Conservation (phyloP, 2,797 vertebrate genomes). For the Bucorvus abyssinicus region DNA sequence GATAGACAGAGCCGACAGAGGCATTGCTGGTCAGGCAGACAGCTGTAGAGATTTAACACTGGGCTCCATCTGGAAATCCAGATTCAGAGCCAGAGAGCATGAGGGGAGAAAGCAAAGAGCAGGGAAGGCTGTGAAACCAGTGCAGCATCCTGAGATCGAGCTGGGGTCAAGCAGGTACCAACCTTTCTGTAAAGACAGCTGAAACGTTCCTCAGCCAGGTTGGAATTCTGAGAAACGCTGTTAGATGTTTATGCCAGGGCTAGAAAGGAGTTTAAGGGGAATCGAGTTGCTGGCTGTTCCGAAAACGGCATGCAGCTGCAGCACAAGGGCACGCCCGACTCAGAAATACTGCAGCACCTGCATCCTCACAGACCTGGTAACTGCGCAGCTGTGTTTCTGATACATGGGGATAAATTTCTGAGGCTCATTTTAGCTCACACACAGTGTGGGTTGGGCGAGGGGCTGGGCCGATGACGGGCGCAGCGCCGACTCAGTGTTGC, state of each 20-base stretch:
- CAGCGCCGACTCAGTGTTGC: accelerated
- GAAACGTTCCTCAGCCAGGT: no score
- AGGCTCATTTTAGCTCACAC: neutral
- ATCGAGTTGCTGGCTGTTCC: neutral
- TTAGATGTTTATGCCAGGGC: neutral
- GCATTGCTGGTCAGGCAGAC: neutral
- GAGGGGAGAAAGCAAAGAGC: accelerated
- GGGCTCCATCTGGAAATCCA: neutral
- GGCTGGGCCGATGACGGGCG: neutral
- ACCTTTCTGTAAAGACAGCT: neutral
- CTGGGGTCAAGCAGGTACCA: neutral
- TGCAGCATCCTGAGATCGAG: accelerated
- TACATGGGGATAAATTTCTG: accelerated
- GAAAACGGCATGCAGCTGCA: neutral
- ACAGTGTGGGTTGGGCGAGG: accelerated
- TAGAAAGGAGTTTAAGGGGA: neutral
- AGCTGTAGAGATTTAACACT: neutral
- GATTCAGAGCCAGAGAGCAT: neutral
- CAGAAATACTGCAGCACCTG: no score
- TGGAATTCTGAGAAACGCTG: neutral
- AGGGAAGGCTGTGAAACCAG: no score
- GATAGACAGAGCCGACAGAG: neutral
- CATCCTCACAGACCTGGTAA: neutral
- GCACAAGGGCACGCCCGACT: neutral
- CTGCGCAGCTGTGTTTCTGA: neutral